phyloP scores from a whole-genome alignment of 2,113 vertebrate species.

The Climacteris rufus region DNA sequence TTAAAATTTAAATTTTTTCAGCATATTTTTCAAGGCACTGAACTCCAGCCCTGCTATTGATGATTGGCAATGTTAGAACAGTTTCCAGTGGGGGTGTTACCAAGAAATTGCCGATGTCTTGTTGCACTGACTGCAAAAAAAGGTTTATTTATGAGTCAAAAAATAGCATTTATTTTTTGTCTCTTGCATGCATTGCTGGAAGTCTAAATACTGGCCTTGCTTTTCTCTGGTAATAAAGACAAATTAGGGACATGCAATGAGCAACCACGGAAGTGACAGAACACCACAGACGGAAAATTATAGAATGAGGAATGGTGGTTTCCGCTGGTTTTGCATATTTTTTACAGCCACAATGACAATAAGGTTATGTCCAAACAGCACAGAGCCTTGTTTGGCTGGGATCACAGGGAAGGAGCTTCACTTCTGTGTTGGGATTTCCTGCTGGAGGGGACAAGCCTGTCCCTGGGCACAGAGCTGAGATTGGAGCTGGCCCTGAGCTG shows the following conservation, averaged over 20 bases:
- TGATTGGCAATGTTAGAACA: background rate
- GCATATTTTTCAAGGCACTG: background rate
- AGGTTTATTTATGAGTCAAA: background rate
- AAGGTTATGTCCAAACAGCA: background rate
- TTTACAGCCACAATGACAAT: rapidly evolving
- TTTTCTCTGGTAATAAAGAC: background rate
- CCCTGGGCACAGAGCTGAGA: background rate
- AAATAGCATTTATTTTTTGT: background rate
- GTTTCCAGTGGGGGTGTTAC: background rate
- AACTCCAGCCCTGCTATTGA: background rate
- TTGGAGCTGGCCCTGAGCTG: background rate
- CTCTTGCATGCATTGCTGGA: background rate
- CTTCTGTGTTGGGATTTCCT: background rate
- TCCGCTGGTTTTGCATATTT: rapidly evolving
- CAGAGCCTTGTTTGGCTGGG: background rate
- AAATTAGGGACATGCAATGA: background rate
- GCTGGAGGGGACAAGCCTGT: background rate
- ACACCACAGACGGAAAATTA: rapidly evolving
- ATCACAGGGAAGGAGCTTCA: background rate
- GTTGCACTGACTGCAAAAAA: background rate
- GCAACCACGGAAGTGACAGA: background rate
- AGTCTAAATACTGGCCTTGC: background rate
- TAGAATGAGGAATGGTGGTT: rapidly evolving
- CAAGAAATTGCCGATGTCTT: background rate
- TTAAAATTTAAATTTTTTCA: background rate